Evolutionary conservation across 1,140 invertebrate genomes (phyloP).

Genomic region (Popillia japonica): DNA sequence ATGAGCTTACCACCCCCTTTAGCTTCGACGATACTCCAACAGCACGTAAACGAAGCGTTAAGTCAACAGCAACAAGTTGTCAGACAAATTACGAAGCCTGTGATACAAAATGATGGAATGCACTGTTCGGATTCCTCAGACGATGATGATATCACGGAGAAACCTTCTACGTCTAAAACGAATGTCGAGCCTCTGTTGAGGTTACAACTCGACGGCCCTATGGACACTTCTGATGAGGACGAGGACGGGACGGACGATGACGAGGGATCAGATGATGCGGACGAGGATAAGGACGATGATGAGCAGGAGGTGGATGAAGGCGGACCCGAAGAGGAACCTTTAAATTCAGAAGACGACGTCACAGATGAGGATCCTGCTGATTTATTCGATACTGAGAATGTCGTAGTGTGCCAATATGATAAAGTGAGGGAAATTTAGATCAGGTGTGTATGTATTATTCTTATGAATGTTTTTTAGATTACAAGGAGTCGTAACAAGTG

Average conservation of each 20-base stretch:
- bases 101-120: slow-evolving; percentile 57
- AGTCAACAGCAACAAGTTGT: slow-evolving; percentile 48
- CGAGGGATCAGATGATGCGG: slow-evolving; percentile 71
- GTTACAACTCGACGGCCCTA: slow-evolving; percentile 68
- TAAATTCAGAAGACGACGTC: slow-evolving; percentile 96
- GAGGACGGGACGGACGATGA: slow-evolving; percentile 75
- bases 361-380: slow-evolving; percentile 96
- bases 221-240: slow-evolving; percentile 77
- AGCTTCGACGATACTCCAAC: slow-evolving; percentile 81
- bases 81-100: slow-evolving; percentile 48
- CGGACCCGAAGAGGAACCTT: slow-evolving; percentile 86
- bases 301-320: slow-evolving; percentile 79
- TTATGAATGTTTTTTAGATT: slow-evolving; percentile 73
- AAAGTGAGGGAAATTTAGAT: slow-evolving; percentile 70
- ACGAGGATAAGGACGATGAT: slow-evolving; percentile 78
- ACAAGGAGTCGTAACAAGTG: slow-evolving; percentile 97
- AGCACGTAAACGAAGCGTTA: slow-evolving; percentile 85
- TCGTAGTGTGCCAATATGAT: slow-evolving; percentile 99
- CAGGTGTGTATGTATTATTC: background rate
- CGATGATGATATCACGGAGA: no score
- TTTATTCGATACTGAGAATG: slow-evolving; percentile 97
- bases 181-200: background rate
- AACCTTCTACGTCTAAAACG: slow-evolving; percentile 5
- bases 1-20: slow-evolving; percentile 80
- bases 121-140: slow-evolving; percentile 24